A percentile compares a stretch with the other conserved stretches of the same genome.
Conservation (phyloP, 64 coral and sea anemone genomes). For the Pocillopora verrucosa region DNA sequence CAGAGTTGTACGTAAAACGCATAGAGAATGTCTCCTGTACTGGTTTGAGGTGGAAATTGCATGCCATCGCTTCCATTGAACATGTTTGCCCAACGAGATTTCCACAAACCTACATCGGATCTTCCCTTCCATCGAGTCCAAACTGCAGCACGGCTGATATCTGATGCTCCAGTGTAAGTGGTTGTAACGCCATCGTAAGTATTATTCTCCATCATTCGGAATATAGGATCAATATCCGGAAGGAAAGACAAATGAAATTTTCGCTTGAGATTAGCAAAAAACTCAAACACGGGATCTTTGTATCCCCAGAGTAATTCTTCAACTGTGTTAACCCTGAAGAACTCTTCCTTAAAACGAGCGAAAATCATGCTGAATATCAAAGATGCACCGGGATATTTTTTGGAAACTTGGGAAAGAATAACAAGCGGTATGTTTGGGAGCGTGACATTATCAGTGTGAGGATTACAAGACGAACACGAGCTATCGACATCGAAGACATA, state of each 20-base stretch:
- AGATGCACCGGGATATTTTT: slow-evolving; percentile 43
- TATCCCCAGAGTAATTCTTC: slow-evolving; percentile 76
- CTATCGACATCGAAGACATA: slow-evolving; percentile 53
- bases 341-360: slow-evolving; percentile 52
- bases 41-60: slow-evolving; percentile 60
- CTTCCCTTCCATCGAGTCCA: slow-evolving; percentile 72
- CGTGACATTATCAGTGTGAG: slow-evolving; percentile 24
- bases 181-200: slow-evolving; percentile 47
- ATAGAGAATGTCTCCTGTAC: slow-evolving; percentile 34
- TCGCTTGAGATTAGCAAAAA: slow-evolving; percentile 46
- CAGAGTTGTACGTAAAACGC: slow-evolving; percentile 75
- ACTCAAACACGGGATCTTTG: slow-evolving; percentile 62
- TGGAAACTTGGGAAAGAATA: slow-evolving; percentile 60
- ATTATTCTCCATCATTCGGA: slow-evolving; percentile 66
- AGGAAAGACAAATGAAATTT: slow-evolving; percentile 60
- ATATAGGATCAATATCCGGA: slow-evolving; percentile 61
- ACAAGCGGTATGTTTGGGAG: slow-evolving; percentile 67
- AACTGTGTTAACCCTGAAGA: slow-evolving; percentile 57
- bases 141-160: slow-evolving; percentile 25
- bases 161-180: slow-evolving; percentile 51
- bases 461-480: slow-evolving; percentile 56
- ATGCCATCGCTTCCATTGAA: slow-evolving; percentile 86
- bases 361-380: slow-evolving; percentile 51
- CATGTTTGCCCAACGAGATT: slow-evolving; percentile 77
- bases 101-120: slow-evolving; percentile 56